Percentiles rank a stretch among this genome's conserved stretches.
These are phyloP conservation scores for Esox niger DNA, from an alignment of 2,113 vertebrate genomes.

Conservation along the genomic window DNA sequence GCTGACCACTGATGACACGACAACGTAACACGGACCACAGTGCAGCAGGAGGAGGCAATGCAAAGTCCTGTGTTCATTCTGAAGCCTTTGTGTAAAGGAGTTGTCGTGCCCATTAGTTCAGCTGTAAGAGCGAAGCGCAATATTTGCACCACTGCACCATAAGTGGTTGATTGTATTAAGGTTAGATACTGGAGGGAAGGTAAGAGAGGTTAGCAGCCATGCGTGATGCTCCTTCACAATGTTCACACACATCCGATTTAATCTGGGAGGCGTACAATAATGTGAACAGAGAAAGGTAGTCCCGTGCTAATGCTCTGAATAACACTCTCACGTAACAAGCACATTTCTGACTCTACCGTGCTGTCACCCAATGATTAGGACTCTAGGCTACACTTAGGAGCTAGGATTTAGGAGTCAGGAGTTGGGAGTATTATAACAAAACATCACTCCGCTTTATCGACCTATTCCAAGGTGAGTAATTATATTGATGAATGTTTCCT, in stretches of 20 bases:
- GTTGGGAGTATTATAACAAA: neutral
- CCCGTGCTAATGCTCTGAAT: conserved; percentile 19
- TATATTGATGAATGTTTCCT: neutral
- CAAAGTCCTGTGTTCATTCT: conserved; percentile 10
- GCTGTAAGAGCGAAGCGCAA: conserved; percentile 51
- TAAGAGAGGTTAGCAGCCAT: conserved; percentile 31
- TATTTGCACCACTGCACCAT: conserved; percentile 45
- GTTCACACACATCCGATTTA: conserved; percentile 21
- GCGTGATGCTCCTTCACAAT: conserved; percentile 32
- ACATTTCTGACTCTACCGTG: neutral
- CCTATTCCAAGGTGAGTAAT: neutral
- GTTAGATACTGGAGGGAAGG: conserved; percentile 32
- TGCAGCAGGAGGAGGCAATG: no score
- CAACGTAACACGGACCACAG: neutral
- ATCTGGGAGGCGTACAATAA: conserved; percentile 9
- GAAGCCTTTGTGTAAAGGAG: conserved; percentile 10
- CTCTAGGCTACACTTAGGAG: neutral
- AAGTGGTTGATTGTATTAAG: conserved; percentile 27
- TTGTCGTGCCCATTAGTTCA: conserved; percentile 14
- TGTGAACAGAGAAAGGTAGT: conserved; percentile 26
- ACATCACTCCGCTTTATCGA: neutral
- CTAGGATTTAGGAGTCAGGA: no score
- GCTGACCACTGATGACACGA: neutral
- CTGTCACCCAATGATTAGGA: neutral
- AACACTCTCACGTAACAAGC: conserved; percentile 16